These are phyloP conservation scores for Fopius arisanus DNA, from an alignment of 1,140 invertebrate species.

Conservation along the genomic window DNA sequence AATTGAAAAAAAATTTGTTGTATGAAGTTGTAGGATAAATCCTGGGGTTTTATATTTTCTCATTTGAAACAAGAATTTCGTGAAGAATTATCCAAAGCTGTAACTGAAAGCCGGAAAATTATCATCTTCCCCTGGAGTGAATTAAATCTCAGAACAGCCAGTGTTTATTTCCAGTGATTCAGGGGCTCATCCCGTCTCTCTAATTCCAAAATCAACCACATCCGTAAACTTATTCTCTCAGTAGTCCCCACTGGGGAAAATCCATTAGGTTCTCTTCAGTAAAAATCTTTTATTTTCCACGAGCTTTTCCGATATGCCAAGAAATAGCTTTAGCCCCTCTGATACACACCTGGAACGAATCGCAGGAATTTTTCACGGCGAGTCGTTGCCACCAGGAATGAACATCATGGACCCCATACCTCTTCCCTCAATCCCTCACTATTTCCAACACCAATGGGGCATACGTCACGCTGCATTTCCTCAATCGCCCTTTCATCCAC, in stretches of 20 bases:
- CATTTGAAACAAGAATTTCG: too few species aligned
- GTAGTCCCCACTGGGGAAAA: background rate
- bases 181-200: too few species aligned
- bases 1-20: too few species aligned
- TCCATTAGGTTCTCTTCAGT: background rate
- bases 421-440: background rate
- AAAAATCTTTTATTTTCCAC: background rate
- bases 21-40: too few species aligned
- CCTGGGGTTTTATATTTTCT: too few species aligned
- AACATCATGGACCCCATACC: background rate
- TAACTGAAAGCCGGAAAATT: too few species aligned
- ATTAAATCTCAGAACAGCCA: too few species aligned
- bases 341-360: constrained; percentile 33
- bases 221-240: background rate
- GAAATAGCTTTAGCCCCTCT: background rate
- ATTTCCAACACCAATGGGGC: background rate
- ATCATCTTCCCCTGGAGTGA: too few species aligned
- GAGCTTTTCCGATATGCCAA: constrained; percentile 10
- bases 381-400: constrained; percentile 2
- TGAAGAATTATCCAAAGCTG: too few species aligned
- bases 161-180: too few species aligned
- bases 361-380: constrained; percentile 36
- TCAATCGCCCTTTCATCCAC: constrained; percentile 11
- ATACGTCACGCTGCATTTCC: constrained; percentile 16
- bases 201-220: background rate